Evolutionary conservation across 2,797 vertebrate species (phyloP).

Genomic region (Mareca penelope): DNA sequence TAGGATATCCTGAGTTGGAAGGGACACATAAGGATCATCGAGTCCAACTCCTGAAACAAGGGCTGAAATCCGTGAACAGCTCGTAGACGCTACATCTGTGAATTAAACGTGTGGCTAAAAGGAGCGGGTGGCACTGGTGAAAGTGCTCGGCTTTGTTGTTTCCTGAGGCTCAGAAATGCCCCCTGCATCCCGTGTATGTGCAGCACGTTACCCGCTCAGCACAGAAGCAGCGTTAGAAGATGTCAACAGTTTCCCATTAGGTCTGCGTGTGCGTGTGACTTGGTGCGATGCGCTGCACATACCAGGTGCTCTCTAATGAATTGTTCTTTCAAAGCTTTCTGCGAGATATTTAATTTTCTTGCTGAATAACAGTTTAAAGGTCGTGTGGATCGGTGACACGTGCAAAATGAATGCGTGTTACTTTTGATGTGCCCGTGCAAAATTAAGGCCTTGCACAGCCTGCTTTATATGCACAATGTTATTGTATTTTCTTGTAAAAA

Average conservation of each 20-base stretch:
- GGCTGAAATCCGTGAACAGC: neutral
- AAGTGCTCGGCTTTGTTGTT: neutral
- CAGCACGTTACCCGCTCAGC: rapidly evolving
- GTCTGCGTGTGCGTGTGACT: neutral
- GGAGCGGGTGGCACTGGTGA: neutral
- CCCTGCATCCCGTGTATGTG: neutral
- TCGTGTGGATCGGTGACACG: neutral
- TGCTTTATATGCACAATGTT: conserved; percentile 28
- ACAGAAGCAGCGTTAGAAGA: neutral
- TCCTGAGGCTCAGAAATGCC: neutral
- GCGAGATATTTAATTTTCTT: conserved; percentile 40
- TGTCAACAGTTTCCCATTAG: neutral
- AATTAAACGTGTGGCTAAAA: neutral
- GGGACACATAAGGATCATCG: no score
- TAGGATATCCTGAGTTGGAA: no score
- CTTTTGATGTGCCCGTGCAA: neutral
- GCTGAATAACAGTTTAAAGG: conserved; percentile 44
- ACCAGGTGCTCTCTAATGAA: neutral
- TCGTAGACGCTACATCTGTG: rapidly evolving
- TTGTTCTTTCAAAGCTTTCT: neutral
- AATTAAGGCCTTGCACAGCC: neutral
- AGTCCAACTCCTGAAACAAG: neutral
- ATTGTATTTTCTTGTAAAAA: conserved; percentile 27
- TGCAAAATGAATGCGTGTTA: conserved; percentile 11
- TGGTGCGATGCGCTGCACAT: neutral